Conservation (phyloP, 30 jellyfish, hydroid and myxozoan species). For the Kudoa iwatai region DNA sequence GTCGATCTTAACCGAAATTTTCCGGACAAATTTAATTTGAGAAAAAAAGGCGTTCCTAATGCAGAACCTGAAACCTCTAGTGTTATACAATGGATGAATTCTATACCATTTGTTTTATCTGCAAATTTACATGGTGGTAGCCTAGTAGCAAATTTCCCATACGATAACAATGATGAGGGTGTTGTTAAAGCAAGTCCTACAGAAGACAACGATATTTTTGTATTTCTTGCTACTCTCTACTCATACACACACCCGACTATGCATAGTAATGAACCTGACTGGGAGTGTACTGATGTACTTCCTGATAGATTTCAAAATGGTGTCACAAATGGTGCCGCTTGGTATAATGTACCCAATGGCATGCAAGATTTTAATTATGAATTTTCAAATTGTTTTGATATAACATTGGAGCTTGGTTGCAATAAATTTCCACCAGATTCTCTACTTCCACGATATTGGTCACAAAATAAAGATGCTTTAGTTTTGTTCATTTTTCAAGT, state of each 20-base stretch:
- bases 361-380: conserved; percentile 78
- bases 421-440: conserved; percentile 45
- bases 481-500: no score
- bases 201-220: conserved; percentile 48
- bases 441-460: conserved; percentile 59
- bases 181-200: conserved; percentile 21
- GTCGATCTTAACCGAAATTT: conserved; percentile 63
- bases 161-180: conserved; percentile 37
- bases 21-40: conserved; percentile 55
- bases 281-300: conserved; percentile 42
- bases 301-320: conserved; percentile 45
- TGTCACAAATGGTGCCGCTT: conserved; percentile 75
- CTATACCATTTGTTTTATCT: conserved; percentile 46
- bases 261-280: conserved; percentile 16
- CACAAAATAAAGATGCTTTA: conserved; percentile 32
- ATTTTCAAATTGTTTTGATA: conserved; percentile 62
- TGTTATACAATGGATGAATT: conserved; percentile 30
- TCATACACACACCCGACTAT: conserved; percentile 80
- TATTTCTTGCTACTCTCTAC: conserved; percentile 26
- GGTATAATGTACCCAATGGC: conserved; percentile 92
- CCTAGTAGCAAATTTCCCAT: conserved; percentile 75
- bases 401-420: conserved; percentile 91
- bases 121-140: conserved; percentile 98
- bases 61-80: conserved; percentile 86
- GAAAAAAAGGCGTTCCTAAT: conserved; percentile 9